Conservation (phyloP, 1,140 invertebrate genomes). For the Seison nebaliae region DNA sequence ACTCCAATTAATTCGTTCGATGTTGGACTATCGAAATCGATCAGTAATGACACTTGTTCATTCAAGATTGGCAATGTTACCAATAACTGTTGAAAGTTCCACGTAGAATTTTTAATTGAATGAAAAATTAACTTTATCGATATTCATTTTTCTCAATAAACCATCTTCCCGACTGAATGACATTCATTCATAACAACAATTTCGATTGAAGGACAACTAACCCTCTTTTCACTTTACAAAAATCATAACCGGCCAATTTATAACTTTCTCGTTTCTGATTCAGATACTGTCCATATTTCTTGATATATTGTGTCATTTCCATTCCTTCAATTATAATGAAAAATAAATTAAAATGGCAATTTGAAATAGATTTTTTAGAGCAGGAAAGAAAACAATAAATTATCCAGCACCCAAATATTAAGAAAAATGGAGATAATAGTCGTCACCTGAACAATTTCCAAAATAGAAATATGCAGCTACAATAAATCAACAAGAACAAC, state of each 20-base stretch:
- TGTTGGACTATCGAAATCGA: constrained; percentile 60
- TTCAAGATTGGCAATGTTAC: constrained; percentile 86
- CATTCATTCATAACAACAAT: constrained; percentile 1
- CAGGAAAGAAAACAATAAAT: too few relatives aligned
- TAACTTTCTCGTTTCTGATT: constrained; percentile 96
- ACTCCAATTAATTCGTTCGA: neutral
- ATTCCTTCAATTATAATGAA: constrained; percentile 54
- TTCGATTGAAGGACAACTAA: constrained; percentile 30
- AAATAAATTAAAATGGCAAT: too few relatives aligned
- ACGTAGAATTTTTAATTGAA: neutral
- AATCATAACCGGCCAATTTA: constrained; percentile 89
- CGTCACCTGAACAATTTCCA: too few relatives aligned
- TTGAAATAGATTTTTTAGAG: constrained; percentile 3
- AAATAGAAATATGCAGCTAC: too few relatives aligned
- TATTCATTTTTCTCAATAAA: constrained; percentile 73
- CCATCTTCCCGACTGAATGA: constrained; percentile 69
- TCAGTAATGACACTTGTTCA: constrained; percentile 64
- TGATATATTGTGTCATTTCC: constrained; percentile 96
- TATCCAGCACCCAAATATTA: too few relatives aligned
- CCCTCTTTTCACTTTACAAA: constrained; percentile 97
- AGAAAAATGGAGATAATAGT: too few relatives aligned
- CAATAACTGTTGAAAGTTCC: constrained; percentile 36
- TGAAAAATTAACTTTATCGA: constrained; percentile 42
- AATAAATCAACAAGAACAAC: too few relatives aligned
- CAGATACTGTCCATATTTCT: constrained; percentile 87